A percentile compares a stretch with the other conserved stretches of the same genome.
Evolutionary conservation across 2,113 vertebrate species (phyloP).

Genomic region (Rostratula benghalensis): DNA sequence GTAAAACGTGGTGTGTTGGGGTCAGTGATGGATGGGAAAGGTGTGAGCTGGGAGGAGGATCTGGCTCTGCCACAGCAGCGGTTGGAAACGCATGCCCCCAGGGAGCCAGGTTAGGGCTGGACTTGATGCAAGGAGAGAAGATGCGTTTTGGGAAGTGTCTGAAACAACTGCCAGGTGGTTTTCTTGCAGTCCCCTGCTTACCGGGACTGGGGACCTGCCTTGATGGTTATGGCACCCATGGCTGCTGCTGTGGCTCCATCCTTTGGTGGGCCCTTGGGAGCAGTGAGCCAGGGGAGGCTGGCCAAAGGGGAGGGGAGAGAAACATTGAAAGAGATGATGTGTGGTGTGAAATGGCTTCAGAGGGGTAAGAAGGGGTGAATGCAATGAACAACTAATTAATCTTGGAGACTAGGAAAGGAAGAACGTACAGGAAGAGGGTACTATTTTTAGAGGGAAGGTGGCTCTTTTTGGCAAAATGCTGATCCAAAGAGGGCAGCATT

Average conservation of each 20-base stretch:
- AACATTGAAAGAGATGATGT: not conserved
- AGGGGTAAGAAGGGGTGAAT: not conserved
- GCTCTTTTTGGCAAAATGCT: not conserved
- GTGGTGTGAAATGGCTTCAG: not conserved
- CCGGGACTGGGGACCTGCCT: not conserved
- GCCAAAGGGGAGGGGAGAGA: not conserved
- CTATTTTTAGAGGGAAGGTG: not conserved
- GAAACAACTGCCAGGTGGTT: not conserved
- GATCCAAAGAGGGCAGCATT: not conserved
- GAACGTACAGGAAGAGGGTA: not conserved
- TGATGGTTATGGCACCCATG: rapidly evolving
- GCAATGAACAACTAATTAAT: not conserved
- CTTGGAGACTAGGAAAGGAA: not conserved
- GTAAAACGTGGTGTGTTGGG: rapidly evolving
- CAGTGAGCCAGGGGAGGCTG: not conserved
- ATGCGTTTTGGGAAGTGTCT: rapidly evolving
- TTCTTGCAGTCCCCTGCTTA: not conserved
- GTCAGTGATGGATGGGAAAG: not conserved
- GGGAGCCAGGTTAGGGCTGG: not conserved
- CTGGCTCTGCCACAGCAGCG: rapidly evolving
- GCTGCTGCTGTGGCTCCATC: not conserved
- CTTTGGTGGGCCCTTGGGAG: not conserved
- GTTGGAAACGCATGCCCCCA: rapidly evolving
- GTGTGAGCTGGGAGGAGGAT: not conserved
- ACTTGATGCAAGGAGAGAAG: not conserved